Base-by-base conservation (phyloP, 2,797 vertebrate genomes). In the Poeciliopsis gracilis region DNA sequence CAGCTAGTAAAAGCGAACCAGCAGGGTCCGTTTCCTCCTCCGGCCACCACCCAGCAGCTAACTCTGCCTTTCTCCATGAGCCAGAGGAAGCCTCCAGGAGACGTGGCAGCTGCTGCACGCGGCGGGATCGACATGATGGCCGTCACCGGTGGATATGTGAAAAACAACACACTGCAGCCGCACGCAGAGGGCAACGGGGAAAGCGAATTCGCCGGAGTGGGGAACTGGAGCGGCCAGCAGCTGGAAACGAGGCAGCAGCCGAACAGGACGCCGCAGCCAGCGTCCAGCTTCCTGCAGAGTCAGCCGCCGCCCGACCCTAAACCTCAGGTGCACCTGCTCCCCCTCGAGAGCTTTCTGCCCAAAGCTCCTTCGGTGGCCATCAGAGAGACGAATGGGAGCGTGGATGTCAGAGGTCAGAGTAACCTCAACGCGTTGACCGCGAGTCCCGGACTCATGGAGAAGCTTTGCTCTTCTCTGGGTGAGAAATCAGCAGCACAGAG, bases 181-280 rank as follows among this genome's bases (percentile, higher is more conserved):
- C 93, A 89, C 75, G 73, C 71, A 3, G 88, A 93, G 46, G 84
- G 77, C 78, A 86, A 88, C n/a, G 79, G 88, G 74, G 90, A 88
- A 80, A 76, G 90, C 83, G 83, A 82, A 47, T 95, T 94, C 76
- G 81, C 76, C 74, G 90, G 93, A 80, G 80, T 95, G 80, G 94
- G 92, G 67, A 95, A 82, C 72, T 96, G 96, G 95, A 91, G 82
- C 30, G 85, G 89, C 63, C 91, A 93, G 75, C 91, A 90, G 28
- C 75, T 90, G 61, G 91, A 89, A 72, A 46, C 78, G 0, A 89
- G 90, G 77, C 92, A 91, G 18, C 90, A 82, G 33, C 73, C 87
- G 30, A 90, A 84, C 82, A 87, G 88, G 72, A 87, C 89, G 8
- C 43, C 81, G 0, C 93, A 91, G 71, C 85, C 90, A n/a, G 84